These are phyloP conservation scores for Chymomyza caudatula DNA, from an alignment of 2,888 invertebrate species.

Conservation along the genomic window DNA sequence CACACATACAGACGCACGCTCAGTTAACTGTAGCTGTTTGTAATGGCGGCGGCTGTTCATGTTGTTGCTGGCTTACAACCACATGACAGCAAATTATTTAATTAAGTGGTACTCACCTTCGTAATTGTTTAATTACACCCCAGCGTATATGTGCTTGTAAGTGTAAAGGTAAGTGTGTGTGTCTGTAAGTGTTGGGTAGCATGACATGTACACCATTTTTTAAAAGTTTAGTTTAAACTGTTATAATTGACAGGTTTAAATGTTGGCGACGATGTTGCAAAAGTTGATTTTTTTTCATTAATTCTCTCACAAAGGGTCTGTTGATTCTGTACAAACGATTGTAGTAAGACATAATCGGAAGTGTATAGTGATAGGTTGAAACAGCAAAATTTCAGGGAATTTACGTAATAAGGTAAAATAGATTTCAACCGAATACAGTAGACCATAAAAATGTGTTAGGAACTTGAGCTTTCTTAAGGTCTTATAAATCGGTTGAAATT, in stretches of 20 bases:
- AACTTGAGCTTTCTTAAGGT: too few relatives aligned
- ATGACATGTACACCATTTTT: slow-evolving; percentile 27
- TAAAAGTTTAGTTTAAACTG: slow-evolving; percentile 52
- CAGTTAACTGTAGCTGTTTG: slow-evolving; percentile 8
- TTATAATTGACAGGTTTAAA: slow-evolving; percentile 61
- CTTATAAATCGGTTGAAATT: too few relatives aligned
- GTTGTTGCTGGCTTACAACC: slow-evolving; percentile 47
- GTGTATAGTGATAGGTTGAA: too few relatives aligned
- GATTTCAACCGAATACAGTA: too few relatives aligned
- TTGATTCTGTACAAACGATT: not conserved
- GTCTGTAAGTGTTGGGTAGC: slow-evolving; percentile 11
- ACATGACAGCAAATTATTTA: slow-evolving; percentile 67
- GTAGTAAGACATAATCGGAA: too few relatives aligned
- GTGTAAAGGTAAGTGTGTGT: slow-evolving; percentile 8
- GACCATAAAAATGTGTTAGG: too few relatives aligned
- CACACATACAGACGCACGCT: not conserved
- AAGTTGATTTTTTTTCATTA: not conserved
- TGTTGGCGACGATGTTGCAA: slow-evolving; percentile 12
- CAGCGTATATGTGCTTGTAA: slow-evolving; percentile 14
- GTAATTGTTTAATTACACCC: slow-evolving; percentile 66
- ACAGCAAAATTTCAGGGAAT: not conserved
- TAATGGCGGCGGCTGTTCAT: slow-evolving; percentile 19
- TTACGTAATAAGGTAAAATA: too few relatives aligned
- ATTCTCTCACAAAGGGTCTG: not conserved
- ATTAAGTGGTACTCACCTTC: slow-evolving; percentile 69